Evolutionary conservation across 2,113 vertebrate species (phyloP).

Genomic region (Pseudopodoces humilis): DNA sequence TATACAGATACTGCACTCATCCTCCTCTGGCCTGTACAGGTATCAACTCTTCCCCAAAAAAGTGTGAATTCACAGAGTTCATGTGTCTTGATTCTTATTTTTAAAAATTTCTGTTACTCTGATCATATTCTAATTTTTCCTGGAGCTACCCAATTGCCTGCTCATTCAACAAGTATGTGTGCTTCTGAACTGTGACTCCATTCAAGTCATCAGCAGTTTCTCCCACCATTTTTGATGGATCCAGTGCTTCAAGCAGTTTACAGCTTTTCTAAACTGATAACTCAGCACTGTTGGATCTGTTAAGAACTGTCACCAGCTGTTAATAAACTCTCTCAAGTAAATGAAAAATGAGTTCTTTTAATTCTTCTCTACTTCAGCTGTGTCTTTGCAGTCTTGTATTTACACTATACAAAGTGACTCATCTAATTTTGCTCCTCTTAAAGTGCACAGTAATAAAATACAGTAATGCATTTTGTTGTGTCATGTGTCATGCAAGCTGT

Average conservation of each 20-base stretch:
- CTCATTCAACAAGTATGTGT: background rate
- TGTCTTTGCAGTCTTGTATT: background rate
- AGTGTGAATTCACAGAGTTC: background rate
- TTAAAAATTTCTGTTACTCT: background rate
- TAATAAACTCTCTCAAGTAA: background rate
- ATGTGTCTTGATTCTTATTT: fast-evolving
- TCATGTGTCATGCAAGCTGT: background rate
- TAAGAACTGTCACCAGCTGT: background rate
- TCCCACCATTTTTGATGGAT: background rate
- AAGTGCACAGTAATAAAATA: background rate
- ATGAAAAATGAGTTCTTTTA: background rate
- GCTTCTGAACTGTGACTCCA: background rate
- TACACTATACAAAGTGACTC: background rate
- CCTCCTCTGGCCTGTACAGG: background rate
- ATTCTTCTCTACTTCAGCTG: background rate
- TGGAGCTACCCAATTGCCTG: background rate
- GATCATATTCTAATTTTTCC: background rate
- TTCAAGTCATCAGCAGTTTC: background rate
- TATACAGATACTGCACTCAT: background rate
- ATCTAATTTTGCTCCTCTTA: background rate
- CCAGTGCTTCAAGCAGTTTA: background rate
- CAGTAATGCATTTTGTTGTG: background rate
- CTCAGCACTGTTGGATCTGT: background rate
- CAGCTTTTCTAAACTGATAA: background rate
- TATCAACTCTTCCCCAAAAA: background rate